phyloP scores from a whole-genome alignment of 1,140 invertebrate species.

The Neomicropteryx cornuta region DNA sequence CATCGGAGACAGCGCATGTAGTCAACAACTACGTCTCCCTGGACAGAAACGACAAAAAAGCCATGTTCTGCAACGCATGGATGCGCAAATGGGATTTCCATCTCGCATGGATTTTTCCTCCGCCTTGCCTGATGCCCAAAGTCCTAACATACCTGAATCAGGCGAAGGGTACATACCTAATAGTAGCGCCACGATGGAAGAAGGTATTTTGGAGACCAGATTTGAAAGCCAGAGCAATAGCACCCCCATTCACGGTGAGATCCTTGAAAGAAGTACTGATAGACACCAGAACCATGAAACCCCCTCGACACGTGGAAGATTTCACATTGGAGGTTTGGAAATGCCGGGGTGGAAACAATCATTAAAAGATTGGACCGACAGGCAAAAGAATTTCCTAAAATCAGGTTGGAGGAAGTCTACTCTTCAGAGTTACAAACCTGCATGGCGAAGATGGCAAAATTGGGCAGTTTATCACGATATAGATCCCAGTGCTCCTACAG shows the following conservation, averaged over 20 bases:
- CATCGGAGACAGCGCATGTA: slow-evolving; percentile 11
- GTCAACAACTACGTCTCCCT: slow-evolving; percentile 13
- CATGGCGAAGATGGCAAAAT: slow-evolving; percentile 10
- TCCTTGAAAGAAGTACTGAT: slow-evolving; percentile 10
- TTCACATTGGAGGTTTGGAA: slow-evolving; percentile 14
- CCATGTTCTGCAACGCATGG: slow-evolving; percentile 17
- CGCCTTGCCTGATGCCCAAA: slow-evolving; percentile 16
- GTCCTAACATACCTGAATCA: slow-evolving; percentile 16
- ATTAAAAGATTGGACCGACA: slow-evolving; percentile 3
- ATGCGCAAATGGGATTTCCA: slow-evolving; percentile 15
- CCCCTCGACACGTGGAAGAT: slow-evolving; percentile 4
- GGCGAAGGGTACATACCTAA: slow-evolving; percentile 3
- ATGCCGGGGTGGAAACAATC: slow-evolving; percentile 11
- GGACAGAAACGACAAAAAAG: slow-evolving; percentile 13
- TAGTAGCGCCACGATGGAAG: slow-evolving; percentile 17
- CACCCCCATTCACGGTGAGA: slow-evolving; percentile 10
- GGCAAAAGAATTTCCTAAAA: slow-evolving; percentile 6
- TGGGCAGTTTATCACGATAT: slow-evolving; percentile 8
- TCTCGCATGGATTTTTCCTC: slow-evolving; percentile 17
- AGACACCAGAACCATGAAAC: slow-evolving; percentile 8
- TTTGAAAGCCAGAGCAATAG: slow-evolving; percentile 9
- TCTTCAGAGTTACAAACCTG: slow-evolving; percentile 9
- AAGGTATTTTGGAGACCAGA: slow-evolving; percentile 17
- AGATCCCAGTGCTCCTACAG: slow-evolving; percentile 5
- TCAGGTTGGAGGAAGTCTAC: slow-evolving; percentile 11